Evolutionary conservation across 1,140 invertebrate species (phyloP).

Genomic region (Leptopilina clavipes): DNA sequence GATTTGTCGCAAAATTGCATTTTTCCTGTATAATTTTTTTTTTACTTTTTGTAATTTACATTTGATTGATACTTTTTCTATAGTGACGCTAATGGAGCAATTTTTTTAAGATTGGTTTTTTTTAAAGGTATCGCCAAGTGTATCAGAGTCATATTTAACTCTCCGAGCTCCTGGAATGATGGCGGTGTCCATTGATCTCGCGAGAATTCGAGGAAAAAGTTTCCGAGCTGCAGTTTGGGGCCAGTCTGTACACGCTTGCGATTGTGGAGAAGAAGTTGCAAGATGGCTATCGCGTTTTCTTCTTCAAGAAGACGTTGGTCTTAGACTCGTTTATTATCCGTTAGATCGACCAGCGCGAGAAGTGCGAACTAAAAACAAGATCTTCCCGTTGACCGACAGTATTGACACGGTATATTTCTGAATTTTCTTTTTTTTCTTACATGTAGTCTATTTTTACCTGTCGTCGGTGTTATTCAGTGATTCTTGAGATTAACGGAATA

Average conservation of each 20-base stretch:
- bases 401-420: conserved; percentile 61
- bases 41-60: too few relatives aligned
- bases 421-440: conserved; percentile 8
- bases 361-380: conserved; percentile 56
- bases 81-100: too few relatives aligned
- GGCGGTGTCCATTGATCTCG: conserved; percentile 73
- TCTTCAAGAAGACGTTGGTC: conserved; percentile 74
- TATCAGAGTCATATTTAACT: conserved; percentile 71
- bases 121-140: conserved; percentile 67
- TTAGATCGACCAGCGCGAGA: conserved; percentile 67
- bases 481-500: conserved; percentile 34
- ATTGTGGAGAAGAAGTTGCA: conserved; percentile 79
- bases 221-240: conserved; percentile 74
- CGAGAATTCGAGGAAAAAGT: conserved; percentile 66
- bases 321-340: conserved; percentile 78
- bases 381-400: conserved; percentile 55
- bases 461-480: conserved; percentile 7
- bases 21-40: too few relatives aligned
- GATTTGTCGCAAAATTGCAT: background rate
- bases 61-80: too few relatives aligned
- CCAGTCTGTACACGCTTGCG: conserved; percentile 73
- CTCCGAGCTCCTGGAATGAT: conserved; percentile 74
- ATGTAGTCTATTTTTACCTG: background rate
- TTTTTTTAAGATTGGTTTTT: too few relatives aligned
- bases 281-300: conserved; percentile 79